Evolutionary conservation across 2,888 invertebrate species (phyloP).

Genomic region (Nomada lathburiana): DNA sequence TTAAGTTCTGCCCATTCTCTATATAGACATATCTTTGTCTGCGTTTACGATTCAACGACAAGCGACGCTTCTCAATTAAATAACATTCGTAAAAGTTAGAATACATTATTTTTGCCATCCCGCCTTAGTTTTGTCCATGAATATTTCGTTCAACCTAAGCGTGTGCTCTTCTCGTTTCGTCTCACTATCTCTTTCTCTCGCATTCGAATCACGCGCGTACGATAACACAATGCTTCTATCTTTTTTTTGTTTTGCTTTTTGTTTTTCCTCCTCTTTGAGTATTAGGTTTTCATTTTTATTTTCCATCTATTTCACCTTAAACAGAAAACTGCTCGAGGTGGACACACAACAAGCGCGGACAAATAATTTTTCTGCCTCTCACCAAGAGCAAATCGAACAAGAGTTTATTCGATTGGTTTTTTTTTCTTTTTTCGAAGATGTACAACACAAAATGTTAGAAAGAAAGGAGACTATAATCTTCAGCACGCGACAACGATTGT

Average conservation of each 20-base stretch:
- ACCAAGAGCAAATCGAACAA: conserved; percentile 39
- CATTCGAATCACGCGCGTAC: conserved; percentile 25
- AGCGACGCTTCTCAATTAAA: conserved; percentile 66
- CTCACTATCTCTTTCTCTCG: conserved; percentile 5
- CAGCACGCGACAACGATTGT: conserved; percentile 60
- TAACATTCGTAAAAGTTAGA: conserved; percentile 71
- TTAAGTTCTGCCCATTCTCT: conserved; percentile 2
- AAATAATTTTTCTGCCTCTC: conserved; percentile 1
- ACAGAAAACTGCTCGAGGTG: conserved; percentile 35
- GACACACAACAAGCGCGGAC: conserved; percentile 30
- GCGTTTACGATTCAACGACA: conserved; percentile 59
- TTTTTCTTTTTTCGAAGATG: conserved; percentile 4
- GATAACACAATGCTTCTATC: conserved; percentile 20
- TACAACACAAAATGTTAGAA: conserved; percentile 52
- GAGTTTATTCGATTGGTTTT: conserved; percentile 20
- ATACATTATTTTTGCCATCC: conserved; percentile 78
- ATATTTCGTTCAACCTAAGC: conserved; percentile 47
- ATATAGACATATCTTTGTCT: conserved; percentile 6
- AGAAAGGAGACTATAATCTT: conserved; percentile 55
- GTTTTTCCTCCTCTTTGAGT: conserved; percentile 2
- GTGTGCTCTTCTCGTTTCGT: conserved; percentile 34
- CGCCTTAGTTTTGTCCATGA: conserved; percentile 49
- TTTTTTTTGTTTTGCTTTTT: neutral
- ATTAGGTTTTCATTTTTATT: conserved; percentile 14
- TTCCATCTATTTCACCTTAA: conserved; percentile 1